phyloP scores from a whole-genome alignment of 2,113 vertebrate species.

The Rostratula benghalensis region DNA sequence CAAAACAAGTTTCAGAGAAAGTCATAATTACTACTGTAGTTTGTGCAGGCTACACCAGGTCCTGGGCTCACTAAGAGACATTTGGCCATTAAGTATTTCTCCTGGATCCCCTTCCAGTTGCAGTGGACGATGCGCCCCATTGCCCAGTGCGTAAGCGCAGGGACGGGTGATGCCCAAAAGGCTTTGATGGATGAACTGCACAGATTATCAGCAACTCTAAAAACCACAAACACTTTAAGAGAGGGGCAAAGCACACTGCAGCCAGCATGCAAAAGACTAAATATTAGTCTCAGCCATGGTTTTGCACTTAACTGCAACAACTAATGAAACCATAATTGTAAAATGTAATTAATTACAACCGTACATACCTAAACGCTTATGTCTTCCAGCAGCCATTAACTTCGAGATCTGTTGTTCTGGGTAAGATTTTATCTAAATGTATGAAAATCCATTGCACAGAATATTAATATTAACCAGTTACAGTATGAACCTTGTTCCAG shows the following conservation, averaged over 20 bases:
- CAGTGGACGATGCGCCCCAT: neutral
- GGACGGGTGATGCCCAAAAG: neutral
- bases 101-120: neutral
- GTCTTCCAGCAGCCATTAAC: constrained; percentile 8
- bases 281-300: neutral
- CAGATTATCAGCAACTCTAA: neutral
- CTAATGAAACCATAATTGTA: neutral
- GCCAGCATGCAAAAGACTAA: neutral
- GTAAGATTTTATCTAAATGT: constrained; percentile 7
- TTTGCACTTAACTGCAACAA: constrained; percentile 12
- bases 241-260: neutral
- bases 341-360: neutral
- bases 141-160: fast-evolving
- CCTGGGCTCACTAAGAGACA: neutral
- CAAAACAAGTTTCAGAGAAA: neutral
- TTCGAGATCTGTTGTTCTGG: neutral
- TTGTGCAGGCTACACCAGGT: neutral
- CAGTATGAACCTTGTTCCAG: constrained; percentile 51
- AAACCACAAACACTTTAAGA: neutral
- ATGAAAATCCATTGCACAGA: constrained; percentile 31
- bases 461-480: constrained; percentile 2
- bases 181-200: neutral
- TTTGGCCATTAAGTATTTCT: neutral
- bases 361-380: neutral
- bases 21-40: neutral